A percentile compares a stretch with the other conserved stretches of the same genome.
phyloP scores from a whole-genome alignment of 2,113 vertebrate genomes.

The Eretmochelys imbricata region DNA sequence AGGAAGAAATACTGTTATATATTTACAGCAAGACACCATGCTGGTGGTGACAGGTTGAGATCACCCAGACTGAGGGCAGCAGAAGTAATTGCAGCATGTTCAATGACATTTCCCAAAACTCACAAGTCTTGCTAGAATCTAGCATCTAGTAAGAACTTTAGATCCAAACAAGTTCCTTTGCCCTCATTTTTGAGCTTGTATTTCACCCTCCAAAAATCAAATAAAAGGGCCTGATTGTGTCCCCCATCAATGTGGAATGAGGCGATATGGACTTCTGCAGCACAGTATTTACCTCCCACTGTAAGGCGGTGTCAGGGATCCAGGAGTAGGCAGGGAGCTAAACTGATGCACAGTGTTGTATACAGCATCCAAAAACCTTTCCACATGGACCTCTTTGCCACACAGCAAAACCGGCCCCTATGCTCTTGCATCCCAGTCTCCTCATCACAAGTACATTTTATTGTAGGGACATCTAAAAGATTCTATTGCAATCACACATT shows the following conservation, averaged over 20 bases:
- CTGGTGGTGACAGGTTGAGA: neutral
- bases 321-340: neutral
- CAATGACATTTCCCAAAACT: neutral
- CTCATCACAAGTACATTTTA: neutral
- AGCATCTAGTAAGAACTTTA: neutral
- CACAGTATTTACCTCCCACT: neutral
- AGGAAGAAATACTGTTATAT: neutral
- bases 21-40: neutral
- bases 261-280: neutral
- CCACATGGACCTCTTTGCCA: neutral
- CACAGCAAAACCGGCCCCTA: neutral
- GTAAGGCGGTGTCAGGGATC: neutral
- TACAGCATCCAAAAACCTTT: neutral
- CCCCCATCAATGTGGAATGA: neutral
- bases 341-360: neutral
- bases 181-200: neutral
- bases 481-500: neutral
- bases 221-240: neutral
- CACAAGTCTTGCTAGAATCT: neutral
- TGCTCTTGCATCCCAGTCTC: too few relatives aligned
- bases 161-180: neutral
- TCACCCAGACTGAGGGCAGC: neutral
- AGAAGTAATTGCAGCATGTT: neutral
- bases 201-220: neutral
- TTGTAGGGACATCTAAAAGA: neutral